Base-by-base conservation (phyloP, 2,888 invertebrate genomes). In the Tipula helvola region DNA sequence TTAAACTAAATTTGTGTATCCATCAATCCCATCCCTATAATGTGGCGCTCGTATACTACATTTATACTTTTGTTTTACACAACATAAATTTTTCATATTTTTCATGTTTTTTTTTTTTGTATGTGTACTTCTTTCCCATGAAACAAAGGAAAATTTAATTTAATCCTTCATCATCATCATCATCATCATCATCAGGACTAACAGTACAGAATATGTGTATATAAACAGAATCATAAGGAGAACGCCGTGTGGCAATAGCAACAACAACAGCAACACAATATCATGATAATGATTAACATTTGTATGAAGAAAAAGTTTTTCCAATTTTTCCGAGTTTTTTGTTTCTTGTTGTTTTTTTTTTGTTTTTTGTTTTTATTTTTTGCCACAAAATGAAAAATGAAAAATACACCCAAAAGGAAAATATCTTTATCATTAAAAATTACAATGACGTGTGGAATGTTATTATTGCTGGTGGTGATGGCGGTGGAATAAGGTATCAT, bases 381-480 rank as follows among this genome's bases (percentile, higher is more conserved):
- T 12, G 12, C 71, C 71, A 71, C 71, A 71, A 71, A 71, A 71
- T 71, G 71, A 71, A 71, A 71, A 71, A 71, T 71, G 71, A 71
- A 71, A 71, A 71, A 18, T 71, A 71, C 71, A 71, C 71, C 71
- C 71, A 71, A 71, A 71, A 71, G 71, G 28, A 71, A 71, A 71
- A 71, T 71, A 71, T 71, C 71, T 71, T 71, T 71, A 71, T 71
- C 71, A 71, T 71, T 71, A 71, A 71, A 71, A 71, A 71, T 71
- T 71, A 71, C 71, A 71, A 71, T 71, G 71, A 71, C 71, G 71
- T 71, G 71, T 71, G 28, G 71, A 71, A 71, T 71, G 71, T 71
- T 71, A 28, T 71, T 71, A 28, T 28, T 71, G 28, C 28, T 12
- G 10, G 28, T 28, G 71, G 28, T 71, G 28, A 2, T 28, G 71